A percentile compares a stretch with the other conserved stretches of the same genome.
These are phyloP conservation scores for Anseranas semipalmata DNA, from an alignment of 2,113 vertebrate species.

Conservation along the genomic window DNA sequence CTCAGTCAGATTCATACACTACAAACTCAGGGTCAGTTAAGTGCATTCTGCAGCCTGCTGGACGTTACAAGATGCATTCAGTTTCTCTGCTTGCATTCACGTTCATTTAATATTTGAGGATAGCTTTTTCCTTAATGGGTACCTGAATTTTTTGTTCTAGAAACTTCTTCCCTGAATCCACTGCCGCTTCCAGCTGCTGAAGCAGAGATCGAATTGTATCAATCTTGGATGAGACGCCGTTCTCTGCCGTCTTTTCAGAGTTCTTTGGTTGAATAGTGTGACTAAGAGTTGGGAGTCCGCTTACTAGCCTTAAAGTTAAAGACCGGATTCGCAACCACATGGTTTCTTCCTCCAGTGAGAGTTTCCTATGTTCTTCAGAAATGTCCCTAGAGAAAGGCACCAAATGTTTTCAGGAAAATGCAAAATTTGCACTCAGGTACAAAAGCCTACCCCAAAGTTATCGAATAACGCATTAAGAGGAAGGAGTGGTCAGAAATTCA, in stretches of 20 bases:
- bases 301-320: conserved; percentile 88
- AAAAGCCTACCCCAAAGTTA: background rate
- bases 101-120: background rate
- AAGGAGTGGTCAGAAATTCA: background rate
- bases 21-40: conserved; percentile 37
- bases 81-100: background rate
- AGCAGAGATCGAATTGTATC: conserved; percentile 82
- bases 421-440: background rate
- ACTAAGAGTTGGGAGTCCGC: conserved; percentile 80
- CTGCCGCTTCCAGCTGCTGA: conserved; percentile 82
- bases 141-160: conserved; percentile 86
- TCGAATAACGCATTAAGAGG: background rate
- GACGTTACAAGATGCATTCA: conserved; percentile 5
- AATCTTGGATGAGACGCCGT: conserved; percentile 87
- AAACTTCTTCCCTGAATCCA: conserved; percentile 84
- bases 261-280: conserved; percentile 84
- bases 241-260: conserved; percentile 86
- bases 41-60: conserved; percentile 38
- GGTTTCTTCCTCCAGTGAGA: conserved; percentile 90
- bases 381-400: conserved; percentile 81
- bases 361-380: conserved; percentile 86
- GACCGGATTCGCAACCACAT: conserved; percentile 92
- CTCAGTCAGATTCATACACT: conserved; percentile 24
- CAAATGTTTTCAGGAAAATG: conserved; percentile 22
- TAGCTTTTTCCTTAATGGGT: background rate